Evolutionary conservation across 2,113 vertebrate genomes (phyloP).

Genomic region (Actenoides lindsayi): DNA sequence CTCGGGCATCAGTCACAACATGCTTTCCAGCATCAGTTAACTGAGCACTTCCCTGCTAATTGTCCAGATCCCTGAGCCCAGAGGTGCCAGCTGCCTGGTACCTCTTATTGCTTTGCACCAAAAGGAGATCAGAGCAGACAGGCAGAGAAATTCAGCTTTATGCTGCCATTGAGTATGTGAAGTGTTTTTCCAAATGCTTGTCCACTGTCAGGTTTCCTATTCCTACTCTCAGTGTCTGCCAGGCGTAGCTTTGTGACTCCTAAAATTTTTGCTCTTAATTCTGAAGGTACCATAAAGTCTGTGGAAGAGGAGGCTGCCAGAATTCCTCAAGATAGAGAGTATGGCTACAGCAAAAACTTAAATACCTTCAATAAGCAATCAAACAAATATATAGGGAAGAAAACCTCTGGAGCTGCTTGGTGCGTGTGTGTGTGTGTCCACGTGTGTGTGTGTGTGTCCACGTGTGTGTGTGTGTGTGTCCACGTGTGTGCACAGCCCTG

Average conservation of each 20-base stretch:
- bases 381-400: background rate
- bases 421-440: background rate
- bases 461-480: accelerated
- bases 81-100: background rate
- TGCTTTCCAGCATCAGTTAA: background rate
- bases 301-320: background rate
- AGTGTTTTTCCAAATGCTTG: background rate
- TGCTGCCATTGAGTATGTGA: background rate
- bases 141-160: background rate
- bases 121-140: background rate
- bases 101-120: background rate
- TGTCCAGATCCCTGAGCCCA: background rate
- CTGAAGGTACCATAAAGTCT: background rate
- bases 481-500: background rate
- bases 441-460: accelerated
- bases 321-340: background rate
- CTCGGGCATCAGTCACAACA: background rate
- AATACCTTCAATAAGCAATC: background rate
- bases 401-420: background rate
- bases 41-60: background rate
- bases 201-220: background rate
- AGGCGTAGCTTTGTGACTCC: background rate
- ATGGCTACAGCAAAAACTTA: background rate
- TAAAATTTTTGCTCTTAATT: background rate
- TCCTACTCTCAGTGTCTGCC: background rate